These are phyloP conservation scores for Mustelus asterias DNA, from an alignment of 2,113 vertebrate species.

Conservation along the genomic window DNA sequence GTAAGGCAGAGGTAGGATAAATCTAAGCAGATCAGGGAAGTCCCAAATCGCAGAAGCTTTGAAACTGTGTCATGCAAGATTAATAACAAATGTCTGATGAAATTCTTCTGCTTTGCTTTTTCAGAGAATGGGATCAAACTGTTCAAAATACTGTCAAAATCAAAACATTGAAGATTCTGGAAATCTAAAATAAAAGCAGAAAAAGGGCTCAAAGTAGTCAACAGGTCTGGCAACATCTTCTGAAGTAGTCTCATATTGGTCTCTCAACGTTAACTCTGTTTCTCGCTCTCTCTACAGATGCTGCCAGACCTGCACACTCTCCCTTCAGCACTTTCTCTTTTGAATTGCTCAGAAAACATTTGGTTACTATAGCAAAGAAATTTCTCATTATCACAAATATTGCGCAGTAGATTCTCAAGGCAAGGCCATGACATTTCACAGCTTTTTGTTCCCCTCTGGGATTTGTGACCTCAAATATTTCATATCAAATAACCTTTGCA, in stretches of 20 bases:
- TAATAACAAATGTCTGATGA: neutral
- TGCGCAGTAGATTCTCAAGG: neutral
- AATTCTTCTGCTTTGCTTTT: neutral
- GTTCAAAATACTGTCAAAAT: neutral
- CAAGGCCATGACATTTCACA: neutral
- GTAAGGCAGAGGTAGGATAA: neutral
- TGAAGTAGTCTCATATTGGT: neutral
- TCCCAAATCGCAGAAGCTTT: slow-evolving; percentile 25
- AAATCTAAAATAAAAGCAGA: neutral
- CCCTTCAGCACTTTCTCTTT: no score
- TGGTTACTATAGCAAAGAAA: neutral
- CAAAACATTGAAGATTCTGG: neutral
- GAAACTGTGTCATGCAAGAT: neutral
- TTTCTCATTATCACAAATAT: neutral
- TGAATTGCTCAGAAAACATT: neutral
- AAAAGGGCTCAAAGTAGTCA: no score
- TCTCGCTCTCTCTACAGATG: neutral
- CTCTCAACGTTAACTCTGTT: neutral
- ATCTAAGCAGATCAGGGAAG: slow-evolving; percentile 16
- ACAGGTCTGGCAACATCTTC: neutral
- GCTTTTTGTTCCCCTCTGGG: neutral
- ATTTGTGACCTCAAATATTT: neutral
- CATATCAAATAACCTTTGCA: neutral
- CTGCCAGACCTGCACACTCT: neutral
- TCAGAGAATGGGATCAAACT: neutral